Evolutionary conservation across 1,140 invertebrate genomes (phyloP).

Genomic region (Apis florea): DNA sequence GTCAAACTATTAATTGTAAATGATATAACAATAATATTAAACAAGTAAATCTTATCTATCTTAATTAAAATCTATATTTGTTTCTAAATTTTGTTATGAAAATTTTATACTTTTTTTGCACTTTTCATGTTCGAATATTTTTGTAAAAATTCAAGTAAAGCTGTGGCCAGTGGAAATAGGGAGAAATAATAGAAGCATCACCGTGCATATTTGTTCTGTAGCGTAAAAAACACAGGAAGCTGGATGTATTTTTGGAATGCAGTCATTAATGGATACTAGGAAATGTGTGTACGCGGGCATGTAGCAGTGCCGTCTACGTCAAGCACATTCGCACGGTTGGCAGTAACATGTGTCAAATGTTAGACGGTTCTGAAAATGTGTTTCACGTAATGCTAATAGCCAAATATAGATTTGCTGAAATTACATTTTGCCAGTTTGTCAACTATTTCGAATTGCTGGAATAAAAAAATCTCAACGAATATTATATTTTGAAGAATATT

Average conservation of each 20-base stretch:
- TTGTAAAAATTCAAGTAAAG: slow-evolving; percentile 1
- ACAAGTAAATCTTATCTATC: no score
- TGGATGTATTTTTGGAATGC: slow-evolving; percentile 10
- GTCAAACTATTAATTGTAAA: neutral
- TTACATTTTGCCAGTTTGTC: neutral
- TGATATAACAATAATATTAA: no score
- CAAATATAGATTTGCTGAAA: slow-evolving; percentile 27
- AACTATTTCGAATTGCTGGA: neutral
- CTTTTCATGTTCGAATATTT: slow-evolving; percentile 4
- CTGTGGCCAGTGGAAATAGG: neutral
- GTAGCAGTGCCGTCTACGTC: slow-evolving; percentile 18
- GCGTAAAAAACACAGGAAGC: slow-evolving; percentile 19
- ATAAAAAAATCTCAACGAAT: neutral
- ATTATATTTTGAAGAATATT: neutral
- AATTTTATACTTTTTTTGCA: no score
- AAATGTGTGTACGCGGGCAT: slow-evolving; percentile 11
- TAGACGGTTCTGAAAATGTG: slow-evolving; percentile 16
- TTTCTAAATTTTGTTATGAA: neutral
- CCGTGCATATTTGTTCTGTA: slow-evolving; percentile 12
- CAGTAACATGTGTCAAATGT: slow-evolving; percentile 34
- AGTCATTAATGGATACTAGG: slow-evolving; percentile 32
- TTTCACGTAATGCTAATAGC: slow-evolving; percentile 7
- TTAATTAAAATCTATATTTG: neutral
- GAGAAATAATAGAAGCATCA: slow-evolving; percentile 9
- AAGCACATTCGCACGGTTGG: slow-evolving; percentile 30